Evolutionary conservation across 2,888 invertebrate species (phyloP), one percentile per base, ranked within the genome.

Genomic region (Drosophila atripex): DNA sequence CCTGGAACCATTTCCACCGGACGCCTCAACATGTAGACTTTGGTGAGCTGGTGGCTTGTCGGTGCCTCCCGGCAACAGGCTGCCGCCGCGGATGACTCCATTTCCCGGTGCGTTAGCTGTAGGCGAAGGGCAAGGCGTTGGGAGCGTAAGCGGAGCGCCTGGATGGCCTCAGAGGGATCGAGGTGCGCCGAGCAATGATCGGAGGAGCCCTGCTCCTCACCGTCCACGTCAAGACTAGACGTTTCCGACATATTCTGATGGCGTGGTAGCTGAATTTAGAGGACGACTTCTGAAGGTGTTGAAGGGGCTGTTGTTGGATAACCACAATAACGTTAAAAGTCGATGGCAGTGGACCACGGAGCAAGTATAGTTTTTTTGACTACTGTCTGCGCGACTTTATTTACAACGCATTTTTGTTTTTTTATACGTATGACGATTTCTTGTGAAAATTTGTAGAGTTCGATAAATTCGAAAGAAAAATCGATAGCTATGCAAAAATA

Each of bases 211-310:
- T 25, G 16, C 68, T 73, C 59, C 63, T 66, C 69, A 12, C 38
- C 45, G 9, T 32, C 52, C 39, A 71, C 53, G 35, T 49, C 59
- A 18, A 64, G 65, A 75, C 72, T 73, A 53, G 75, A 77, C 45
- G 75, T 63, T 50, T 80, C 73, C 28, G 87, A 80, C 80, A 80
- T 80, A 35, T 56, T 78, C 23, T 6, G 7, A 35, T 7, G n/a
- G 35, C 35, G 35, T 35, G n/a, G 35, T 35, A 35, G 35, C n/a
- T 35, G n/a, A 35, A 5, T 35, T 35, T n/a, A 6, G 35, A 35
- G 12, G 30, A 21, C 14, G 45, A 41, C 39, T 41, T 41, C 39
- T 16, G 18, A 41, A 18, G 39, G 16, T 41, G 14, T 16, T 11
- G 2, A 3, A 9, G 43, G 18, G 11, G 12, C 12, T 14, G 39